Percentiles rank a stretch among this genome's conserved stretches.
phyloP scores from a whole-genome alignment of 2,797 vertebrate genomes.

The Botia kubotai region DNA sequence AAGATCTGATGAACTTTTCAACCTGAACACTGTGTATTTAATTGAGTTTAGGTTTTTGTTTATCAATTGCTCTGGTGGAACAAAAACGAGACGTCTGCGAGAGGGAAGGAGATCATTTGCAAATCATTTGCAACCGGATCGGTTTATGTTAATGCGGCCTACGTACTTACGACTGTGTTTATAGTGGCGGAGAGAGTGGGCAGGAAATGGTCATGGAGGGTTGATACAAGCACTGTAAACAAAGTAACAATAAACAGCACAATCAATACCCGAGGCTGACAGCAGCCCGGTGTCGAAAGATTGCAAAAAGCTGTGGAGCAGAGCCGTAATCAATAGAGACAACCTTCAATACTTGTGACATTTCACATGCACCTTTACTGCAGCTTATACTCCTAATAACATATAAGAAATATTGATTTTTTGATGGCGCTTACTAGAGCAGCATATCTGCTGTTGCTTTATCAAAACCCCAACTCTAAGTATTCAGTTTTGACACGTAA shows the following conservation, averaged over 20 bases:
- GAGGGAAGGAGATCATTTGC: constrained; percentile 29
- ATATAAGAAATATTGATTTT: not conserved
- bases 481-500: not conserved
- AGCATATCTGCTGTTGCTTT: not conserved
- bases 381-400: not conserved
- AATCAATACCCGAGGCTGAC: constrained; percentile 72
- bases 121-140: constrained; percentile 38
- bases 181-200: constrained; percentile 7
- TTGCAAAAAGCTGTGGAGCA: constrained; percentile 49
- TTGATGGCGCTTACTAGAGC: not conserved
- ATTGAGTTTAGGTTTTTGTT: constrained; percentile 36
- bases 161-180: constrained; percentile 16
- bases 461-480: not conserved
- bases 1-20: constrained; percentile 62
- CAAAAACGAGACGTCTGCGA: constrained; percentile 25
- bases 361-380: constrained; percentile 6
- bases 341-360: constrained; percentile 34
- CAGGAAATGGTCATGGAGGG: constrained; percentile 21
- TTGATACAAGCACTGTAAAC: constrained; percentile 68
- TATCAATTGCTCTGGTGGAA: constrained; percentile 12
- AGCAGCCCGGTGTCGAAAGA: constrained; percentile 65
- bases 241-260: constrained; percentile 68
- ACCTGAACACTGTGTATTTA: constrained; percentile 51
- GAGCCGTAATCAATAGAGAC: constrained; percentile 48
- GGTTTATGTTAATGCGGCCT: constrained; percentile 38